phyloP scores from a whole-genome alignment of 2,113 vertebrate species.

The Python bivittatus region DNA sequence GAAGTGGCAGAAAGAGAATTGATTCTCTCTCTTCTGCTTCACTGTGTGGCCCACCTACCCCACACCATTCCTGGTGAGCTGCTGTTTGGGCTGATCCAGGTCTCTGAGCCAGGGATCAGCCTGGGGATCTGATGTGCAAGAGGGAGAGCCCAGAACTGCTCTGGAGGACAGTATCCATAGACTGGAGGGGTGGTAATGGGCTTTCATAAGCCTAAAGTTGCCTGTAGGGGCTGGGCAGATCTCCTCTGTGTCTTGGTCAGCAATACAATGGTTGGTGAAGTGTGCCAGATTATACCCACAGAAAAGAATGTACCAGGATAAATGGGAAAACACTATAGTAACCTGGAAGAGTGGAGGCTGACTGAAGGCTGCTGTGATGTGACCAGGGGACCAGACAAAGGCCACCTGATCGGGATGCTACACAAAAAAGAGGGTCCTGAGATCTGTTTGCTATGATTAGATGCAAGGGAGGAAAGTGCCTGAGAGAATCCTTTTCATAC shows the following conservation, averaged over 20 bases:
- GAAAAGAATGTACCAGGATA: not conserved
- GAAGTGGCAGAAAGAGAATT: not conserved
- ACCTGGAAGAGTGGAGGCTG: not conserved
- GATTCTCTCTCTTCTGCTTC: not conserved
- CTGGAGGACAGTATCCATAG: not conserved
- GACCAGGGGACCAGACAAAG: not conserved
- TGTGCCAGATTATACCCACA: not conserved
- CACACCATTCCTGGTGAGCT: not conserved
- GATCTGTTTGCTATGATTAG: not conserved
- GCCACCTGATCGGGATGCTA: not conserved
- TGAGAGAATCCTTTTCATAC: not conserved
- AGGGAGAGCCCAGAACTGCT: not conserved
- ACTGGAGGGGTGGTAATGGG: not conserved
- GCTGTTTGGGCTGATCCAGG: not conserved
- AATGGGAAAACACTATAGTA: not conserved
- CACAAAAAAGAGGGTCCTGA: not conserved
- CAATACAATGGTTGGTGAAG: not conserved
- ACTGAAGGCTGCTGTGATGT: not conserved
- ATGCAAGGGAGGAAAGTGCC: not conserved
- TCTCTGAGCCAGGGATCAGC: too few species aligned
- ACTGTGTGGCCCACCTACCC: not conserved
- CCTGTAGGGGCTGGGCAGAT: not conserved
- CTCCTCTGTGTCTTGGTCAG: not conserved
- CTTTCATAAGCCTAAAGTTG: not conserved
- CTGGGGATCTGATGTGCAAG: not conserved